These are phyloP conservation scores for Phasia obesa DNA, from an alignment of 2,888 invertebrate species.

Conservation along the genomic window DNA sequence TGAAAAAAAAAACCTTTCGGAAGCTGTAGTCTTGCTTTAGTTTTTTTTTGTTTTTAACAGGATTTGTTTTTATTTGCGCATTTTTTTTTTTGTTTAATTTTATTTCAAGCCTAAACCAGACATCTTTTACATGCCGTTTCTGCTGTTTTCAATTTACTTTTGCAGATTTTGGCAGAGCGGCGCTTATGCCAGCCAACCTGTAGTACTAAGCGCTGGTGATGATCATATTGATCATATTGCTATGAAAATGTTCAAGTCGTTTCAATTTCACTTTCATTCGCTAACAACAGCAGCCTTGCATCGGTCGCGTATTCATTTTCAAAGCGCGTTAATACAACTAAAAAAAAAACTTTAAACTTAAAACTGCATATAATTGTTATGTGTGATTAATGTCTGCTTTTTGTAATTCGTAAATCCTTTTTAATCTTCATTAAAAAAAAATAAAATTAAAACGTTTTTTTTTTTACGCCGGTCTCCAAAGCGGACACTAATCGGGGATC, in stretches of 20 bases:
- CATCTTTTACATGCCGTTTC: conserved; percentile 53
- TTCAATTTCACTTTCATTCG: conserved; percentile 81
- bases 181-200: conserved; percentile 39
- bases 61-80: conserved; percentile 32
- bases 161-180: conserved; percentile 32
- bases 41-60: no score
- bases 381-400: conserved; percentile 7
- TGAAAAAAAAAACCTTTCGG: conserved; percentile 62
- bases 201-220: conserved; percentile 42
- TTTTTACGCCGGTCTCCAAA: conserved; percentile 19
- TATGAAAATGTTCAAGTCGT: conserved; percentile 79
- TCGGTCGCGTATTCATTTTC: conserved; percentile 67
- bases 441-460: background rate
- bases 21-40: conserved; percentile 68
- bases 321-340: conserved; percentile 42
- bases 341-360: conserved; percentile 2
- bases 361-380: background rate
- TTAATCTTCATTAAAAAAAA: conserved; percentile 31
- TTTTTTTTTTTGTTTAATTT: conserved; percentile 14
- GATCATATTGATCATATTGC: conserved; percentile 46
- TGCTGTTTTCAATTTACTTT: conserved; percentile 11
- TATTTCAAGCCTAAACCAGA: conserved; percentile 49
- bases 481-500: conserved; percentile 46
- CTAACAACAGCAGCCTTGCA: conserved; percentile 76
- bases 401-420: conserved; percentile 46